These are phyloP conservation scores for Leptatherina wallacei DNA, from an alignment of 2,797 vertebrate species.

Conservation along the genomic window DNA sequence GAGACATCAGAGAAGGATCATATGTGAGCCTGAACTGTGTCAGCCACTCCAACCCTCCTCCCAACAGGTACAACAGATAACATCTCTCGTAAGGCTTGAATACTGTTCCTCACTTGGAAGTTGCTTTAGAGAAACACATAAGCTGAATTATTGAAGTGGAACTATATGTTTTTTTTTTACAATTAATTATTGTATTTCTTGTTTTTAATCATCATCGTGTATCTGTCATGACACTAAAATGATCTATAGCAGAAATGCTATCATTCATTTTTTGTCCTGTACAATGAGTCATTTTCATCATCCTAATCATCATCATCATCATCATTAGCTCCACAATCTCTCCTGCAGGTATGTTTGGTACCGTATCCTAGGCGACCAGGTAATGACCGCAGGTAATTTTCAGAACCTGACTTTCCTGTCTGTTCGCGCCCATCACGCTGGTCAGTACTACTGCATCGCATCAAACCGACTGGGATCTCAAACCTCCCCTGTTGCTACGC, in stretches of 20 bases:
- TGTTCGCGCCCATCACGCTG: slow-evolving; percentile 74
- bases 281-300: background rate
- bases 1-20: slow-evolving; percentile 81
- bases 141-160: background rate
- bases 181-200: background rate
- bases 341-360: slow-evolving; percentile 79
- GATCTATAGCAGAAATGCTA: background rate
- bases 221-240: background rate
- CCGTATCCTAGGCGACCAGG: slow-evolving; percentile 72
- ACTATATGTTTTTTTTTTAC: background rate
- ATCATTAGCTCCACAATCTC: slow-evolving; percentile 1
- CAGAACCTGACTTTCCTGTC: slow-evolving; percentile 77
- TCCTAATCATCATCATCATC: slow-evolving; percentile 3
- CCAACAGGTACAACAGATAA: slow-evolving; percentile 56
- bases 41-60: slow-evolving; percentile 77
- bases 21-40: slow-evolving; percentile 79
- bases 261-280: background rate
- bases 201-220: background rate
- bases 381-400: slow-evolving; percentile 68
- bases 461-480: slow-evolving; percentile 79
- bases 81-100: background rate
- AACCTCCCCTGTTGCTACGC: slow-evolving; percentile 65
- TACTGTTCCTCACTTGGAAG: no score
- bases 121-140: background rate
- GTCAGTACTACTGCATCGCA: slow-evolving; percentile 82